Conservation (phyloP, 1,140 invertebrate genomes). For the Bilobella aurantiaca region DNA sequence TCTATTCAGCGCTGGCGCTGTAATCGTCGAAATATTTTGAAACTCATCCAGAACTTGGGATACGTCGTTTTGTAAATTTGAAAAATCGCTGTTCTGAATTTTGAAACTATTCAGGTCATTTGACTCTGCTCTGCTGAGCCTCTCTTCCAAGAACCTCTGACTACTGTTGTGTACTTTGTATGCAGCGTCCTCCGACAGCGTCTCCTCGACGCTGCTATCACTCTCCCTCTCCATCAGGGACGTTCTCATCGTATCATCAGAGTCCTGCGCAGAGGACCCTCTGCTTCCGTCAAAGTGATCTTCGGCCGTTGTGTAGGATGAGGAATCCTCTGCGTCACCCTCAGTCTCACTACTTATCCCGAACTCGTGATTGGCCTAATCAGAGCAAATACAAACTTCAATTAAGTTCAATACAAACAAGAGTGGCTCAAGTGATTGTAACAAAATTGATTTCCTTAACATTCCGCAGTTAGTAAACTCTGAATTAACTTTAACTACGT, state of each 20-base stretch:
- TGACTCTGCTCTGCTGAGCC: not conserved
- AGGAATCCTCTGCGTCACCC: constrained; percentile 6
- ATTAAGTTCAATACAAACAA: too few relatives aligned
- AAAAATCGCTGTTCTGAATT: too few relatives aligned
- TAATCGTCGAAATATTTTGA: constrained; percentile 1
- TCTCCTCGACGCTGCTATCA: not conserved
- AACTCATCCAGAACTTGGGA: not conserved
- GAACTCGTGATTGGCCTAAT: not conserved
- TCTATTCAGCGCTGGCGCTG: constrained; percentile 9
- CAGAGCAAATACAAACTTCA: not conserved
- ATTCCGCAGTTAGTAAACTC: too few relatives aligned
- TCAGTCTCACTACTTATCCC: not conserved
- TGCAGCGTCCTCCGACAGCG: too few relatives aligned
- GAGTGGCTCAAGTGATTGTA: too few relatives aligned
- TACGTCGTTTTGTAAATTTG: too few relatives aligned
- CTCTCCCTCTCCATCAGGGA: not conserved
- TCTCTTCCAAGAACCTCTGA: not conserved
- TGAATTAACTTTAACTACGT: too few relatives aligned
- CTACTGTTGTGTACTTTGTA: too few relatives aligned
- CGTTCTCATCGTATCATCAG: constrained; percentile 2
- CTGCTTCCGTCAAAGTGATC: constrained; percentile 17
- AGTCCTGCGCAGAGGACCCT: not conserved
- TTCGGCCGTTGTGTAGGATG: constrained; percentile 26
- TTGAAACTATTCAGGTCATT: too few relatives aligned
- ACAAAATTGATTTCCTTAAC: too few relatives aligned